phyloP scores from a whole-genome alignment of 2,797 vertebrate species.

The Enteromius mattozi region DNA sequence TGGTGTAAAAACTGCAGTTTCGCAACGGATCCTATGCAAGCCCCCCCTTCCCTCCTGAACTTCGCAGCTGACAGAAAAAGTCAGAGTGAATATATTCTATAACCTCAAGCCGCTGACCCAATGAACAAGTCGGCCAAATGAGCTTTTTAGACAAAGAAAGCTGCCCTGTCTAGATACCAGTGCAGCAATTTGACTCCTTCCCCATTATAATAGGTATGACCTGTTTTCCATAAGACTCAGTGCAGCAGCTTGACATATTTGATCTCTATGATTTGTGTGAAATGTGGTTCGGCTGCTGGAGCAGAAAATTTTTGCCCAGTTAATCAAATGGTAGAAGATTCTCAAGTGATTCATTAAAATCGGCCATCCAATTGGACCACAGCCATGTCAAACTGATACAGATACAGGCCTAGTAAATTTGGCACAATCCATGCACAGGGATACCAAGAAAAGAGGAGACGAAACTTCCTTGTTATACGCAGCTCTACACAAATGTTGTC shows the following conservation, averaged over 20 bases:
- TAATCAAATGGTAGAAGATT: conserved; percentile 58
- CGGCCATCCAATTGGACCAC: conserved; percentile 15
- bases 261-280: conserved; percentile 57
- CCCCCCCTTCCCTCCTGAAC: conserved; percentile 13
- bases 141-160: conserved; percentile 57
- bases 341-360: conserved; percentile 54
- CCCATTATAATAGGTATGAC: conserved; percentile 59
- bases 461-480: not conserved
- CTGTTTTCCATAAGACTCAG: conserved; percentile 58
- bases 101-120: conserved; percentile 62
- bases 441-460: not conserved
- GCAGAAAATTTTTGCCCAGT: conserved; percentile 53
- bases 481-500: not conserved
- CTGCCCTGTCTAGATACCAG: conserved; percentile 45
- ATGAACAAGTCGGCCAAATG: conserved; percentile 54
- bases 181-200: conserved; percentile 50
- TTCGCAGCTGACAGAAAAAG: conserved; percentile 36
- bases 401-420: conserved; percentile 22
- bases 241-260: conserved; percentile 57
- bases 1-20: conserved; percentile 44
- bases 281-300: conserved; percentile 55
- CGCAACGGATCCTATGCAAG: conserved; percentile 13
- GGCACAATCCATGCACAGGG: not conserved
- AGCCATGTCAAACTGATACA: conserved; percentile 36
- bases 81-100: conserved; percentile 54